These are phyloP conservation scores for Cataglyphis altisquamis DNA, from an alignment of 2,888 invertebrate genomes.

Conservation along the genomic window DNA sequence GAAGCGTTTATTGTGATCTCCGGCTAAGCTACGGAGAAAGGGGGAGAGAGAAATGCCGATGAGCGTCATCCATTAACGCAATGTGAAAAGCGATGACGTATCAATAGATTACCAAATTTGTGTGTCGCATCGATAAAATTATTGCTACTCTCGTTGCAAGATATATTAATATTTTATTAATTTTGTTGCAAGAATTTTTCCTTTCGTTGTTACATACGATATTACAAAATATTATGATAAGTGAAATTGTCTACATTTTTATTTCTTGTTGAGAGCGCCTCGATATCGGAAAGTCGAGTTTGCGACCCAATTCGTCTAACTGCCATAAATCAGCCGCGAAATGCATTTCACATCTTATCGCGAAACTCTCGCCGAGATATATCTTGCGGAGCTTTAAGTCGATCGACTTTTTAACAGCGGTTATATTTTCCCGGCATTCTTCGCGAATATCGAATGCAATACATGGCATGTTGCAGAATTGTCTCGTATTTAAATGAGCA, in stretches of 20 bases:
- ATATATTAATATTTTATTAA: neutral
- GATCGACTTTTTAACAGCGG: constrained; percentile 26
- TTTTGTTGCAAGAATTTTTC: constrained; percentile 6
- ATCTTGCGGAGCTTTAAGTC: constrained; percentile 8
- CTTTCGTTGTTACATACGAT: neutral
- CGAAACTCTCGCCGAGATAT: constrained; percentile 9
- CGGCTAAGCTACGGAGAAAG: constrained; percentile 11
- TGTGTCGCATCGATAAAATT: constrained; percentile 46
- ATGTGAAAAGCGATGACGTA: constrained; percentile 42
- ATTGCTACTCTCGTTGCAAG: neutral
- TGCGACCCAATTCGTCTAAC: neutral
- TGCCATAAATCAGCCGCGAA: constrained; percentile 8
- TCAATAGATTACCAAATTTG: constrained; percentile 54
- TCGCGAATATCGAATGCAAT: constrained; percentile 11
- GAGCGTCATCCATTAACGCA: constrained; percentile 55
- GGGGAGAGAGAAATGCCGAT: constrained; percentile 13
- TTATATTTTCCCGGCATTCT: constrained; percentile 18
- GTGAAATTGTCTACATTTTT: neutral
- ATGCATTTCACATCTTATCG: neutral
- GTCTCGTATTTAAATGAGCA: constrained; percentile 30
- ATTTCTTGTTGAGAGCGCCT: neutral
- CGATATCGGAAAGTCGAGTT: neutral
- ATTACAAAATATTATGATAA: neutral
- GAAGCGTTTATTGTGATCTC: constrained; percentile 50
- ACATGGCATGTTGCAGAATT: constrained; percentile 16